phyloP scores from a whole-genome alignment of 64 coral and sea anemone genomes.

The Montipora capricornis region DNA sequence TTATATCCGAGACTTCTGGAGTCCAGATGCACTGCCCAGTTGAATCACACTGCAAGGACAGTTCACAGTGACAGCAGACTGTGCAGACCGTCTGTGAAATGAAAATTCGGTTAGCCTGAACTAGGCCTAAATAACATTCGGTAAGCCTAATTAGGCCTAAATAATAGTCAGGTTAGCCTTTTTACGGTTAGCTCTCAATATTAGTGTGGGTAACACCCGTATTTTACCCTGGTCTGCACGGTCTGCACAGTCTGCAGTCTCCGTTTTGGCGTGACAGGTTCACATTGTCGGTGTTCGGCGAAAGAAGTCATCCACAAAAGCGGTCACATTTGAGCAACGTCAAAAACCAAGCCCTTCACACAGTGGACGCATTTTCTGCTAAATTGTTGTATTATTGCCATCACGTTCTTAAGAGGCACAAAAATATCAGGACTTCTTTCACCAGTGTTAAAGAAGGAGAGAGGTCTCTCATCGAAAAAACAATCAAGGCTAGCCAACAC shows the following conservation, averaged over 20 bases:
- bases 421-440: too few relatives aligned
- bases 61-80: too few relatives aligned
- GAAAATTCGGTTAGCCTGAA: too few relatives aligned
- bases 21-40: constrained; percentile 88
- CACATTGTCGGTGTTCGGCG: constrained; percentile 14
- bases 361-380: constrained; percentile 87
- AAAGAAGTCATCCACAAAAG: constrained; percentile 91
- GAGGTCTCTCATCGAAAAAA: too few relatives aligned
- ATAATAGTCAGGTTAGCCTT: too few relatives aligned
- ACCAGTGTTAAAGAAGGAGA: too few relatives aligned
- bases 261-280: constrained; percentile 70
- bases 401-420: constrained; percentile 69
- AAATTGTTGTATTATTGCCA: constrained; percentile 56
- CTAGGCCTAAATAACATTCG: too few relatives aligned
- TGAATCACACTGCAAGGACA: constrained; percentile 74
- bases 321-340: constrained; percentile 85
- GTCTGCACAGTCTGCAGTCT: constrained; percentile 76
- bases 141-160: too few relatives aligned
- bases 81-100: too few relatives aligned
- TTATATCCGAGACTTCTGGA: constrained; percentile 93
- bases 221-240: constrained; percentile 46
- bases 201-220: too few relatives aligned
- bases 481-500: too few relatives aligned
- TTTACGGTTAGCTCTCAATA: too few relatives aligned
- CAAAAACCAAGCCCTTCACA: constrained; percentile 65